Percentiles rank a stretch among this genome's conserved stretches.
Conservation (phyloP, 2,113 vertebrate species). For the Plestiodon gilberti region DNA sequence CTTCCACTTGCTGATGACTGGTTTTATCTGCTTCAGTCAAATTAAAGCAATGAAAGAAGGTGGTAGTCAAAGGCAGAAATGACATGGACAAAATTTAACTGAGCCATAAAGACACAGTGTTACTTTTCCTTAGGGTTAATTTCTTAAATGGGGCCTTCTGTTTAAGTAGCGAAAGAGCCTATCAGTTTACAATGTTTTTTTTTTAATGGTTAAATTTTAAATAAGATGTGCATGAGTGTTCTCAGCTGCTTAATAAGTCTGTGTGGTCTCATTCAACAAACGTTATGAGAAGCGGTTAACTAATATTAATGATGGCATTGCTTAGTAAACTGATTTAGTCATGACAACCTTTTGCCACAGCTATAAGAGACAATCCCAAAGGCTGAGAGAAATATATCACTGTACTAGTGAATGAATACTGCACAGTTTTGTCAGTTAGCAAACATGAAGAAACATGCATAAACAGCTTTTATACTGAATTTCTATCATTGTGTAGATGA, state of each 20-base stretch:
- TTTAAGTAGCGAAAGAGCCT: constrained; percentile 54
- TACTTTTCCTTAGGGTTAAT: constrained; percentile 33
- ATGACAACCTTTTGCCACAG: constrained; percentile 69
- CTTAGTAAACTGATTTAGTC: constrained; percentile 66
- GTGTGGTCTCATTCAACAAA: constrained; percentile 63
- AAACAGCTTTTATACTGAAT: constrained; percentile 40
- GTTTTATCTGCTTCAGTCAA: constrained; percentile 50
- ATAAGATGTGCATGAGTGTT: constrained; percentile 64
- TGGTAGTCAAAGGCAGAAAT: constrained; percentile 57
- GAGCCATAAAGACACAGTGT: constrained; percentile 27
- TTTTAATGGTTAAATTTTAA: constrained; percentile 63
- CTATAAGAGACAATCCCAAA: constrained; percentile 71
- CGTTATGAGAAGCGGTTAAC: constrained; percentile 58
- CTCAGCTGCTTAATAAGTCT: constrained; percentile 60
- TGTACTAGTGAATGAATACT: constrained; percentile 39
- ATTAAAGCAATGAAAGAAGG: constrained; percentile 36
- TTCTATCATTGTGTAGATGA: constrained; percentile 44
- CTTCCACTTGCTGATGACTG: neutral
- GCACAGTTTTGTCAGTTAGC: constrained; percentile 37
- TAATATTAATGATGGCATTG: constrained; percentile 65
- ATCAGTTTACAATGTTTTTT: constrained; percentile 56
- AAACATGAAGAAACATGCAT: constrained; percentile 35
- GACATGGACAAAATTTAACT: constrained; percentile 14
- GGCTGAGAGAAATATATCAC: constrained; percentile 56
- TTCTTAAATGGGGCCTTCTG: constrained; percentile 50